phyloP scores from a whole-genome alignment of 1,140 invertebrate species.

The Chrysopa pallens region DNA sequence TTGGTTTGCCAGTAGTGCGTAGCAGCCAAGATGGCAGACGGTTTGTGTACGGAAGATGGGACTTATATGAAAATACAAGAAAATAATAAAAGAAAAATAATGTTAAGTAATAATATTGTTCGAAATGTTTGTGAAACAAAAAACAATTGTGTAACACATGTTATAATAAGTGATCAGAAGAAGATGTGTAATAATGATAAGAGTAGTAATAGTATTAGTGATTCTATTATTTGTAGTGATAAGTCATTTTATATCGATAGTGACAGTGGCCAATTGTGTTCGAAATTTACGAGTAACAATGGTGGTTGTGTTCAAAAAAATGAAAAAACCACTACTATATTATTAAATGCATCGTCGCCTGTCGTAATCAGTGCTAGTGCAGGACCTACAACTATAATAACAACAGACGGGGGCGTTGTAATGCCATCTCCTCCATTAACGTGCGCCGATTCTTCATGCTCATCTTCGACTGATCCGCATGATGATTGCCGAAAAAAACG shows the following conservation, averaged over 20 bases:
- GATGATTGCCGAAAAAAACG: slow-evolving; percentile 53
- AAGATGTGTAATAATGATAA: slow-evolving; percentile 9
- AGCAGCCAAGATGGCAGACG: slow-evolving; percentile 26
- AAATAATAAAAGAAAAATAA: not conserved
- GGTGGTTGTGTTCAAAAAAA: too few species aligned
- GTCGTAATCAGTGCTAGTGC: too few species aligned
- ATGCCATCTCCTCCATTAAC: too few species aligned
- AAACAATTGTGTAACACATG: slow-evolving; percentile 2
- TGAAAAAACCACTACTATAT: too few species aligned
- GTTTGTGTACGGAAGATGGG: slow-evolving; percentile 19
- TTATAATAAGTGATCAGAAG: slow-evolving; percentile 1
- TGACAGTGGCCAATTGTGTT: slow-evolving; percentile 16
- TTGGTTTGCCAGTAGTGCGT: not conserved
- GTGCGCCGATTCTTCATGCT: slow-evolving; percentile 3
- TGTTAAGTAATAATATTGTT: not conserved
- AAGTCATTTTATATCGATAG: slow-evolving; percentile 11
- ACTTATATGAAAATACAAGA: slow-evolving; percentile 6
- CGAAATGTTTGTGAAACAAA: slow-evolving; percentile 2
- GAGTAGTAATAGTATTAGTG: slow-evolving; percentile 7
- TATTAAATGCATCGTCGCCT: too few species aligned
- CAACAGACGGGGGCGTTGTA: too few species aligned
- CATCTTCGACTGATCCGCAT: slow-evolving; percentile 16
- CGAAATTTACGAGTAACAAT: not conserved
- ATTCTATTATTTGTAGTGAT: slow-evolving; percentile 2
- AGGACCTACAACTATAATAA: too few species aligned